These are phyloP conservation scores for Actenoides lindsayi DNA, from an alignment of 2,113 vertebrate species.

Conservation along the genomic window DNA sequence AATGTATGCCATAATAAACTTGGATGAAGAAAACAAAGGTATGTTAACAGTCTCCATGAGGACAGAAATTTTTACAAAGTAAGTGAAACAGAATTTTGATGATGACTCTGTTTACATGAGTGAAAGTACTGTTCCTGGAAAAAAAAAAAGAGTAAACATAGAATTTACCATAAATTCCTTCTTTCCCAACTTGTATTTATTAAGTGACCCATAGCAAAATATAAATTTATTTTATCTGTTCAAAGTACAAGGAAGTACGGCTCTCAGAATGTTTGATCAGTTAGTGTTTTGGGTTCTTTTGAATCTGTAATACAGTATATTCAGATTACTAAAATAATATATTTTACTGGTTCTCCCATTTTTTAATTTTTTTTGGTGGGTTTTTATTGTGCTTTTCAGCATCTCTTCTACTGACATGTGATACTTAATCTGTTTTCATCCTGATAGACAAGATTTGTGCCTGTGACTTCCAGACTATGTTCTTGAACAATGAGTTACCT, in stretches of 20 bases:
- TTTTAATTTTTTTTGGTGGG: not conserved
- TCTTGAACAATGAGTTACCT: not conserved
- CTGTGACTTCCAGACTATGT: not conserved
- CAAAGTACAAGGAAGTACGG: not conserved
- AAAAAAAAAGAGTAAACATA: not conserved
- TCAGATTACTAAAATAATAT: not conserved
- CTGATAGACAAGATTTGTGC: not conserved
- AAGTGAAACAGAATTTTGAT: not conserved
- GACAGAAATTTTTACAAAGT: not conserved
- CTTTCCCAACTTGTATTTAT: not conserved
- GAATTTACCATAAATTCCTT: not conserved
- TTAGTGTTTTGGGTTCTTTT: not conserved
- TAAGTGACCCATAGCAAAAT: not conserved
- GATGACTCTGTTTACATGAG: not conserved
- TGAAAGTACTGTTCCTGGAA: not conserved
- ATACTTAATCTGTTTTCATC: not conserved
- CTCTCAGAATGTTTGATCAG: not conserved
- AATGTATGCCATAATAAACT: conserved; percentile 90
- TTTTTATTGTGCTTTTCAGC: not conserved
- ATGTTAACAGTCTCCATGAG: not conserved
- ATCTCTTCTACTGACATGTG: not conserved
- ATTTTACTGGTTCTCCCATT: not conserved
- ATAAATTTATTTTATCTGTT: not conserved
- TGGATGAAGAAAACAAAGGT: conserved; percentile 99
- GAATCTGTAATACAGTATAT: not conserved